Conservation (phyloP, 2,113 vertebrate genomes). For the Proteles cristata region DNA sequence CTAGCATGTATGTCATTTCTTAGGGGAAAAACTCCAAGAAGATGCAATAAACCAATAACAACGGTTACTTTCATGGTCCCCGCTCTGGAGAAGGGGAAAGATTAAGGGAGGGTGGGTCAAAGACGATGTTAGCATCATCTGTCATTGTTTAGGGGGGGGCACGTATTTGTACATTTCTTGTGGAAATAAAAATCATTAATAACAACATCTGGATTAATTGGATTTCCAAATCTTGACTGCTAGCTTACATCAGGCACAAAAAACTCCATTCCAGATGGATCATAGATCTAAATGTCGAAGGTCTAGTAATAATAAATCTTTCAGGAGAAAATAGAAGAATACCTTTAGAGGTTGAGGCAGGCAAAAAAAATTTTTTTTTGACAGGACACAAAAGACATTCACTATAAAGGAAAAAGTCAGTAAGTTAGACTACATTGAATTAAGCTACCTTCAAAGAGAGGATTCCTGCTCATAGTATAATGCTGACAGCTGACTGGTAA, state of each 20-base stretch:
- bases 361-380: background rate
- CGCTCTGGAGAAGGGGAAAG: background rate
- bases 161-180: background rate
- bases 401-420: conserved; percentile 17
- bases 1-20: background rate
- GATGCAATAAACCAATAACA: background rate
- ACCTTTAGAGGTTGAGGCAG: background rate
- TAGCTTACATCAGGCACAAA: background rate
- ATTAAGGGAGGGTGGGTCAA: background rate
- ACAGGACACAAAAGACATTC: background rate
- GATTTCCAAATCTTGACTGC: background rate
- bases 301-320: background rate
- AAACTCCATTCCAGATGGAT: background rate
- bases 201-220: background rate
- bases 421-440: conserved; percentile 49
- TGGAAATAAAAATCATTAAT: background rate
- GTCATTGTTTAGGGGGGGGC: background rate
- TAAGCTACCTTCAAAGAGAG: background rate
- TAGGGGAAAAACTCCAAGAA: background rate
- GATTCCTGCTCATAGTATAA: background rate
- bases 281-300: background rate
- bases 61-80: background rate
- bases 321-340: background rate
- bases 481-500: background rate
- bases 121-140: background rate